phyloP scores from a whole-genome alignment of 2,797 vertebrate species.

The Salmo trutta region DNA sequence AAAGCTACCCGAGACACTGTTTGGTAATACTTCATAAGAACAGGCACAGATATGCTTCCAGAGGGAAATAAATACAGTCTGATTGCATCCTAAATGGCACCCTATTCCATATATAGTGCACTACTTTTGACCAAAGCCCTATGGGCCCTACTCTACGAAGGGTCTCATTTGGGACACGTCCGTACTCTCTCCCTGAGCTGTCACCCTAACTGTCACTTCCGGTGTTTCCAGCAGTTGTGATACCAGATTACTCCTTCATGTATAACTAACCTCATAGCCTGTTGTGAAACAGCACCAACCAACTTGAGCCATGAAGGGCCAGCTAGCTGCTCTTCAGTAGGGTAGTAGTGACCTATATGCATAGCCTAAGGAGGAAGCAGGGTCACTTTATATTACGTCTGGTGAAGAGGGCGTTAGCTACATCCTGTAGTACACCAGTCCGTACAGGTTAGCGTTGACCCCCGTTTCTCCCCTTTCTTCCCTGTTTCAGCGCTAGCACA shows the following conservation, averaged over 20 bases:
- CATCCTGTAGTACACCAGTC: constrained; percentile 33
- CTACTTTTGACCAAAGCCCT: too few relatives aligned
- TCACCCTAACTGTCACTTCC: background rate
- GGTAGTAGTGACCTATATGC: constrained; percentile 31
- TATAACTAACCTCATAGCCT: background rate
- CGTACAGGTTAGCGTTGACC: constrained; percentile 26
- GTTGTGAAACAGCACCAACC: constrained; percentile 14
- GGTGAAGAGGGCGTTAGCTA: constrained; percentile 10
- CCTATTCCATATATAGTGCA: too few relatives aligned
- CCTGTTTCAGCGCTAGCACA: too few relatives aligned
- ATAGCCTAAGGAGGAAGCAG: constrained; percentile 42
- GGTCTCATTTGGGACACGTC: too few relatives aligned
- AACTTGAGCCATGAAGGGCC: constrained; percentile 27
- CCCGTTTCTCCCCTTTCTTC: background rate
- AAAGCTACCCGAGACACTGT: background rate
- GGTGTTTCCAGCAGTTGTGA: background rate
- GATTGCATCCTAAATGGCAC: too few relatives aligned
- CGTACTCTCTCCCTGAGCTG: background rate
- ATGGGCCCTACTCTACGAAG: too few relatives aligned
- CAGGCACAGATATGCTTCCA: background rate
- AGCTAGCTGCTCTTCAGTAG: constrained; percentile 11
- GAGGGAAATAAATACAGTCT: background rate
- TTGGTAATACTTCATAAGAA: background rate
- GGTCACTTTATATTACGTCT: constrained; percentile 43
- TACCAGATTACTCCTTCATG: background rate